These are phyloP conservation scores for Scaptomyza graminum DNA, from an alignment of 1,140 invertebrate species.

Conservation along the genomic window DNA sequence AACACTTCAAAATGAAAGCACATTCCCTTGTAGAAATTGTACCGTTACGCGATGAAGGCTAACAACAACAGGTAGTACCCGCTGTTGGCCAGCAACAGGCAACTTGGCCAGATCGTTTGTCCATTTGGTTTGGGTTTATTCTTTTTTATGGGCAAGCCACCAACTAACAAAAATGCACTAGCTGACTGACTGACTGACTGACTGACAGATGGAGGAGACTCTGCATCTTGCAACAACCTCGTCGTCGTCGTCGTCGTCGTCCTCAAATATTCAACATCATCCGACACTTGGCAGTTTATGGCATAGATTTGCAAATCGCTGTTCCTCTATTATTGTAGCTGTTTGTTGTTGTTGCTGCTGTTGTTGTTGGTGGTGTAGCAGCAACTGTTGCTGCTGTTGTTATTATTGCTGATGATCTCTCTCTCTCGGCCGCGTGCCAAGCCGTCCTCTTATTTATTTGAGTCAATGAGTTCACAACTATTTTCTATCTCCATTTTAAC, in stretches of 20 bases:
- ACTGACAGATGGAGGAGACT: constrained; percentile 19
- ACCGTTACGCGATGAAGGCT: constrained; percentile 62
- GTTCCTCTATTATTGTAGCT: constrained; percentile 77
- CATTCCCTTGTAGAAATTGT: constrained; percentile 82
- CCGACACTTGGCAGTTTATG: constrained; percentile 73
- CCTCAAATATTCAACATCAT: neutral
- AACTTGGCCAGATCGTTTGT: constrained; percentile 64
- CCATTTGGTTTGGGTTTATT: constrained; percentile 24
- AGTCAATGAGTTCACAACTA: constrained; percentile 82
- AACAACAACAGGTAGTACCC: constrained; percentile 11
- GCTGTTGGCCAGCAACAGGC: neutral
- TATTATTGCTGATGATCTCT: constrained; percentile 53
- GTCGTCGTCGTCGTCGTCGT: neutral
- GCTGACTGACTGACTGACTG: constrained; percentile 5
- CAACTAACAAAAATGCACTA: constrained; percentile 14
- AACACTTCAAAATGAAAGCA: constrained; percentile 83
- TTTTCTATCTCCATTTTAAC: constrained; percentile 52
- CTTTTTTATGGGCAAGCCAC: constrained; percentile 37
- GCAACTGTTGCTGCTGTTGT: constrained; percentile 52
- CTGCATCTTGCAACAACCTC: constrained; percentile 1
- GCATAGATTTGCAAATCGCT: constrained; percentile 78
- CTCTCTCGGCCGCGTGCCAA: constrained; percentile 48
- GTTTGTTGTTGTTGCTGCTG: constrained; percentile 77
- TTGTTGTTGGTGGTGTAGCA: constrained; percentile 69
- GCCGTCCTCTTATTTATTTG: constrained; percentile 73